Conservation (phyloP, 2,113 vertebrate species). For the Strix uralensis region DNA sequence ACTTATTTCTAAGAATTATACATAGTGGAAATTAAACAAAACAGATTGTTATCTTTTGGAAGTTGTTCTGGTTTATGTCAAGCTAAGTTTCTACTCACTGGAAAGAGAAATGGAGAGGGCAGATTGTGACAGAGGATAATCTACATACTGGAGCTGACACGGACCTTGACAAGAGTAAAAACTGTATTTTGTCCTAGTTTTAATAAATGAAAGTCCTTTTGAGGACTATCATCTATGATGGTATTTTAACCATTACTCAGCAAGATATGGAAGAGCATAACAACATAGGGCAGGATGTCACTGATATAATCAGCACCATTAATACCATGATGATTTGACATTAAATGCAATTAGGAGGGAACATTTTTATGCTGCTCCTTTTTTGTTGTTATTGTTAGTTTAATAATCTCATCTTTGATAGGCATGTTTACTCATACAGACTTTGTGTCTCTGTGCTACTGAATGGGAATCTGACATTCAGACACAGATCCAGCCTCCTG, state of each 20-base stretch:
- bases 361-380: background rate
- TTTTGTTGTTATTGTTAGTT: background rate
- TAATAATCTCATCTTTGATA: conserved; percentile 2
- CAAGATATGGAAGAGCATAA: background rate
- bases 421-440: background rate
- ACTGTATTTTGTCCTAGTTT: background rate
- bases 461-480: background rate
- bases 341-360: background rate
- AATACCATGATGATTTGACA: background rate
- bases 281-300: background rate
- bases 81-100: background rate
- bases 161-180: background rate
- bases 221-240: background rate
- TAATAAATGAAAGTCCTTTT: background rate
- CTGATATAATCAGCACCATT: background rate
- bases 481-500: background rate
- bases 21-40: background rate
- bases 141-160: background rate
- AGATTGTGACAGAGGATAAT: background rate
- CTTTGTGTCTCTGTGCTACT: conserved; percentile 10
- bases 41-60: background rate
- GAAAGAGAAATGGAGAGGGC: background rate
- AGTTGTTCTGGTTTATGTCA: background rate
- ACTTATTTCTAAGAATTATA: background rate
- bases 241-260: background rate